Percentiles rank a stretch among this genome's conserved stretches.
Conservation (phyloP, 2,888 invertebrate species). For the Cheilosia vernalis region DNA sequence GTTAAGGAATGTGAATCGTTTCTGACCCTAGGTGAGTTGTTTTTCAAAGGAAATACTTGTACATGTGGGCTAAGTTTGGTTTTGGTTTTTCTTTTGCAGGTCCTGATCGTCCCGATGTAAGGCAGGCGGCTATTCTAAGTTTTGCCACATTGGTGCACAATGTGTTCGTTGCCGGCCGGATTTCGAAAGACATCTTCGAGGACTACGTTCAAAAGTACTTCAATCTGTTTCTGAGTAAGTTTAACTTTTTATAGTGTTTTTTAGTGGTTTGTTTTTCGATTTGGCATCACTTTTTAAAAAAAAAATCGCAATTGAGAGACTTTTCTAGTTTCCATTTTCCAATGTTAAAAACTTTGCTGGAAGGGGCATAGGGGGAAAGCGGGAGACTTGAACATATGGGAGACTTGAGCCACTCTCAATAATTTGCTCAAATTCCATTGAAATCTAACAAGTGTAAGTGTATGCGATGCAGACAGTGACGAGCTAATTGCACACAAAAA, state of each 20-base stretch:
- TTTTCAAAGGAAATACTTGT: neutral
- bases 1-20: constrained; percentile 86
- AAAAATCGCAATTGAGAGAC: too few relatives aligned
- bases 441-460: too few relatives aligned
- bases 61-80: neutral
- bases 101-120: constrained; percentile 84
- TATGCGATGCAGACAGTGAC: too few relatives aligned
- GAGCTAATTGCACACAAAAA: too few relatives aligned
- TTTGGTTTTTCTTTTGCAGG: constrained; percentile 74
- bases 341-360: too few relatives aligned
- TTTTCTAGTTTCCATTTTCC: too few relatives aligned
- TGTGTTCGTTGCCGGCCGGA: constrained; percentile 85
- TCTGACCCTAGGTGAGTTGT: constrained; percentile 81
- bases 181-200: constrained; percentile 87
- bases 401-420: too few relatives aligned
- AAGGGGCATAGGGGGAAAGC: too few relatives aligned
- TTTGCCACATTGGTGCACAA: constrained; percentile 88
- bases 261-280: neutral
- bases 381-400: too few relatives aligned
- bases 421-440: too few relatives aligned
- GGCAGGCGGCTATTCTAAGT: constrained; percentile 88
- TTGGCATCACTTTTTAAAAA: neutral
- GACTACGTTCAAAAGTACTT: constrained; percentile 89
- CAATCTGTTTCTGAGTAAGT: constrained; percentile 88
- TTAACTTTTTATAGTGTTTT: neutral